Percentiles rank a stretch among this genome's conserved stretches.
These are phyloP conservation scores for Macroglossus sobrinus DNA, from an alignment of 2,113 vertebrate genomes.

Conservation along the genomic window DNA sequence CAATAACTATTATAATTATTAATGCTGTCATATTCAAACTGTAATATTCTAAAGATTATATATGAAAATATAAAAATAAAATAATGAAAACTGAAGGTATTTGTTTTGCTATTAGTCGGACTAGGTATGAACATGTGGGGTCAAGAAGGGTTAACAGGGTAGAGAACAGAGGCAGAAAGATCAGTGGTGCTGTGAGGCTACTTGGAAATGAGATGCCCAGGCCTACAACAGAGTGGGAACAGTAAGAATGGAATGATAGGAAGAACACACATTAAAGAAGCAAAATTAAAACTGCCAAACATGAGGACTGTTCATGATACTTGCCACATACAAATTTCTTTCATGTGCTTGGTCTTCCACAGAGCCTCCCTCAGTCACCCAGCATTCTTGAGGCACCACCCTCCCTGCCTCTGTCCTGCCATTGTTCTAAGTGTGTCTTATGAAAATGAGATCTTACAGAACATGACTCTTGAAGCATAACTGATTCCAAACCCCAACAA, in stretches of 20 bases:
- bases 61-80: background rate
- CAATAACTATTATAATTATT: background rate
- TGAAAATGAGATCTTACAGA: background rate
- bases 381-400: background rate
- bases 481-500: conserved; percentile 20
- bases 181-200: background rate
- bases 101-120: background rate
- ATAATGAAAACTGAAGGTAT: background rate
- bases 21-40: background rate
- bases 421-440: background rate
- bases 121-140: background rate
- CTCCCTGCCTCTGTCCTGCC: background rate
- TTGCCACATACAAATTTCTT: rapidly evolving
- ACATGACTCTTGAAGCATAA: background rate
- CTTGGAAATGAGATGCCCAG: background rate
- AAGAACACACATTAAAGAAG: background rate
- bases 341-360: rapidly evolving
- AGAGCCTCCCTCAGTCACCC: rapidly evolving
- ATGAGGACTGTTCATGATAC: background rate
- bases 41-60: background rate
- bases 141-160: background rate
- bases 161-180: background rate
- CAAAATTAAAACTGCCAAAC: background rate
- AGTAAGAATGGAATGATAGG: background rate
- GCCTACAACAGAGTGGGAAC: rapidly evolving